These are phyloP conservation scores for Archips crataeganus DNA, from an alignment of 2,888 invertebrate species.

Conservation along the genomic window DNA sequence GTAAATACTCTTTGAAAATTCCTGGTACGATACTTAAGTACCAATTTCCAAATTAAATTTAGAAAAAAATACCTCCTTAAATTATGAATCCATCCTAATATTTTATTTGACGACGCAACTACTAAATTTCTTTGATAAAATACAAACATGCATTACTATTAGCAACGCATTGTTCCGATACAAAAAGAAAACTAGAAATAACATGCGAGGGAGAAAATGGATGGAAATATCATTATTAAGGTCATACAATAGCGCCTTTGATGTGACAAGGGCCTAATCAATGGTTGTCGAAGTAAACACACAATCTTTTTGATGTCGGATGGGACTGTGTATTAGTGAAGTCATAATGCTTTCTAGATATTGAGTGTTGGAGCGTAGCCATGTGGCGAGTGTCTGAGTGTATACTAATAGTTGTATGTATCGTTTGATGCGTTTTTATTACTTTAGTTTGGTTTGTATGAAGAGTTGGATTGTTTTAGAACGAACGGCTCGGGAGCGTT, in stretches of 20 bases:
- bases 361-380: constrained; percentile 45
- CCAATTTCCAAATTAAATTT: too few species aligned
- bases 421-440: constrained; percentile 32
- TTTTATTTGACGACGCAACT: background rate
- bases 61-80: background rate
- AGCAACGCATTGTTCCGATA: constrained; percentile 25
- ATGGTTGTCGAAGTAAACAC: constrained; percentile 71
- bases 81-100: background rate
- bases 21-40: background rate
- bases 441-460: constrained; percentile 21
- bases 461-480: constrained; percentile 22
- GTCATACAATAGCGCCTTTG: constrained; percentile 77
- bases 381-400: constrained; percentile 25
- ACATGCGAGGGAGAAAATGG: constrained; percentile 58
- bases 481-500: background rate
- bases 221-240: constrained; percentile 71
- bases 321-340: constrained; percentile 45
- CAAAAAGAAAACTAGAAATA: constrained; percentile 44
- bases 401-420: background rate
- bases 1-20: background rate
- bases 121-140: constrained; percentile 19
- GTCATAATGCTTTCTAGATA: constrained; percentile 50
- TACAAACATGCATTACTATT: constrained; percentile 35
- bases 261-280: constrained; percentile 82
- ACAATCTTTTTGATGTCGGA: constrained; percentile 68